These are phyloP conservation scores for Anthoscopus minutus DNA, from an alignment of 2,113 vertebrate genomes.

Conservation along the genomic window DNA sequence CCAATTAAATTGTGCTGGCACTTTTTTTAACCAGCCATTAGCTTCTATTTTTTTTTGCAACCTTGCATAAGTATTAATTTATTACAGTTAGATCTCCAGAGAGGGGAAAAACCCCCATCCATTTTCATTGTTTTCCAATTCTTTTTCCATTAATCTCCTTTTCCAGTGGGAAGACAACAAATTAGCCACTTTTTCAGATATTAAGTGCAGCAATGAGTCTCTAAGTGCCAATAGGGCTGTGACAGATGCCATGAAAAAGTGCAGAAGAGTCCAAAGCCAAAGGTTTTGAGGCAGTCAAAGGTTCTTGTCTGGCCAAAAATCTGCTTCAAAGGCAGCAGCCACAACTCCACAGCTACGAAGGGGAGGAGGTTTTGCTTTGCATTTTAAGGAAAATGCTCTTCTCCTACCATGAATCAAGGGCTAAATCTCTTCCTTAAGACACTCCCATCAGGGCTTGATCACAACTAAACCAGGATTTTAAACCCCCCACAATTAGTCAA, in stretches of 20 bases:
- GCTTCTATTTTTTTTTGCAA: not conserved
- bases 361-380: not conserved
- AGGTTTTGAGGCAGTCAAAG: not conserved
- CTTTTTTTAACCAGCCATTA: conserved; percentile 10
- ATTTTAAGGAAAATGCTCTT: not conserved
- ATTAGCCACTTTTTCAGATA: not conserved
- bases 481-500: not conserved
- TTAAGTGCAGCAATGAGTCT: not conserved
- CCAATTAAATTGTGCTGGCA: conserved; percentile 22
- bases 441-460: not conserved
- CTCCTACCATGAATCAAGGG: not conserved
- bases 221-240: not conserved
- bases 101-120: not conserved
- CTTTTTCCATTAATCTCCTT: not conserved
- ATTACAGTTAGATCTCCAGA: not conserved
- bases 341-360: not conserved
- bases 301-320: not conserved
- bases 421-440: not conserved
- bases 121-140: not conserved
- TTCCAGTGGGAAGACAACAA: not conserved
- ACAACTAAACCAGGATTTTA: not conserved
- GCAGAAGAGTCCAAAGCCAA: not conserved
- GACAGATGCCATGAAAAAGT: not conserved
- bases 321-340: not conserved
- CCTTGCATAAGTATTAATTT: not conserved